Conservation (phyloP, 2,797 vertebrate genomes). For the Enteromius thamalakanensis region DNA sequence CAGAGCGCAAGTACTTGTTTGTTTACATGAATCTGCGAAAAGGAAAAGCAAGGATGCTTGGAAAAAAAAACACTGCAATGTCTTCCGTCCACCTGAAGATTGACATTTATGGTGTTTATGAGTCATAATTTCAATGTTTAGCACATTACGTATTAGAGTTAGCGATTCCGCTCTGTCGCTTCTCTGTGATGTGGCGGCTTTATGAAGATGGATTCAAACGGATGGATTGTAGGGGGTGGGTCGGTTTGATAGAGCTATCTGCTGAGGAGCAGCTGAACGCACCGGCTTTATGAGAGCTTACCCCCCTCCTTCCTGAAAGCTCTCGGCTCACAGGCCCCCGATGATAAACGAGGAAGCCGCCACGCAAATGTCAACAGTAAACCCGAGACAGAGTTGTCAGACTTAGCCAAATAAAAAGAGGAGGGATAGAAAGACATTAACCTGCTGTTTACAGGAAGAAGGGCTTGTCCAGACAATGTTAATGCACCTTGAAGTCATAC, state of each 20-base stretch:
- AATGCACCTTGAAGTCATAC: constrained; percentile 48
- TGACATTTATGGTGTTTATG: constrained; percentile 47
- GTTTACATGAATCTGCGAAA: constrained; percentile 42
- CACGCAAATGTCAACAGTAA: constrained; percentile 54
- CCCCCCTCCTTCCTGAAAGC: constrained; percentile 31
- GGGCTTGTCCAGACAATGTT: constrained; percentile 46
- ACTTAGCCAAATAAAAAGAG: constrained; percentile 54
- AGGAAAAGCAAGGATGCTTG: background rate
- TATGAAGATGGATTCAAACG: constrained; percentile 56
- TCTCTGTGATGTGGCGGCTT: constrained; percentile 40
- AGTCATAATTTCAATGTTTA: constrained; percentile 52
- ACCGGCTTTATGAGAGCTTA: constrained; percentile 38
- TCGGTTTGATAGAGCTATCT: constrained; percentile 50
- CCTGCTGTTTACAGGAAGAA: constrained; percentile 58
- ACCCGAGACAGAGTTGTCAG: constrained; percentile 35
- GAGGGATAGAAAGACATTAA: constrained; percentile 54
- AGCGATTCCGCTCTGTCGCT: constrained; percentile 47
- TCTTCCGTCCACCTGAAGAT: constrained; percentile 33
- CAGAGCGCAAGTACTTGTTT: constrained; percentile 42
- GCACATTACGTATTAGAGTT: constrained; percentile 35
- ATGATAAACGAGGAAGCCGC: constrained; percentile 54
- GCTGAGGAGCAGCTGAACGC: constrained; percentile 52
- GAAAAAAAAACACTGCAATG: constrained; percentile 17
- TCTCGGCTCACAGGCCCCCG: background rate
- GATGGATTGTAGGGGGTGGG: constrained; percentile 32